Base-by-base conservation (phyloP, 2,888 invertebrate genomes). In the Chouioia cunea region DNA sequence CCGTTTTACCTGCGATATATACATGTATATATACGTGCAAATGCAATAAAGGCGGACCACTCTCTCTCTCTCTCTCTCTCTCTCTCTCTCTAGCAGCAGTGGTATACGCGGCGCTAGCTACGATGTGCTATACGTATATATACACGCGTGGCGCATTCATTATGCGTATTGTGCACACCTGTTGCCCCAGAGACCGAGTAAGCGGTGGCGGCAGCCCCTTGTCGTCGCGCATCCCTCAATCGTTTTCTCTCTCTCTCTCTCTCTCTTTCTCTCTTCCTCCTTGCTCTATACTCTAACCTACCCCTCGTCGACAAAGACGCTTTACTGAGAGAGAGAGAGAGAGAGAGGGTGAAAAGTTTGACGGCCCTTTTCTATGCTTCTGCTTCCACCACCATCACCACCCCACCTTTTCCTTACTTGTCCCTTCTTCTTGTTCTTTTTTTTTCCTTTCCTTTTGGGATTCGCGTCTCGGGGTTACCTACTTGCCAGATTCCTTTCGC, bases 131-230 rank as follows among this genome's bases (percentile, higher is more conserved):
- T 23, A 52, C 54, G 53, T 23, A 44, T 48, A 50, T 14, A 54
- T 46, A 18, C 69, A 65, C 76, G 75, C 76, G 72, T 76, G 74
- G 78, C 78, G 79, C 81, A 82, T 82, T 81, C 82, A 82, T 75
- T 75, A 75, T 81, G 80, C 81, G 81, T 80, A 79, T 82, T 79
- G 82, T 82, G 81, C 81, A 81, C 83, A 83, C 83, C 83, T 83
- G 83, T 83, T 83, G 83, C 82, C 82, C 80, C 50, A 52, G 68
- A 69, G 62, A 69, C 65, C 65, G 62, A 62, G 65, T 18, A 16
- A 47, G 43, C 16, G 56, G n/a, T 48, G 52, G 23, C 14, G 43
- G 63, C 58, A 68, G 60, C 70, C 73, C 65, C 71, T 71, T 65
- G 57, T 69, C 14, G 68, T 64, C 67, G 65, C 68, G 68, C 70